Evolutionary conservation across 2,113 vertebrate species (phyloP).

Genomic region (Desmodus rotundus): DNA sequence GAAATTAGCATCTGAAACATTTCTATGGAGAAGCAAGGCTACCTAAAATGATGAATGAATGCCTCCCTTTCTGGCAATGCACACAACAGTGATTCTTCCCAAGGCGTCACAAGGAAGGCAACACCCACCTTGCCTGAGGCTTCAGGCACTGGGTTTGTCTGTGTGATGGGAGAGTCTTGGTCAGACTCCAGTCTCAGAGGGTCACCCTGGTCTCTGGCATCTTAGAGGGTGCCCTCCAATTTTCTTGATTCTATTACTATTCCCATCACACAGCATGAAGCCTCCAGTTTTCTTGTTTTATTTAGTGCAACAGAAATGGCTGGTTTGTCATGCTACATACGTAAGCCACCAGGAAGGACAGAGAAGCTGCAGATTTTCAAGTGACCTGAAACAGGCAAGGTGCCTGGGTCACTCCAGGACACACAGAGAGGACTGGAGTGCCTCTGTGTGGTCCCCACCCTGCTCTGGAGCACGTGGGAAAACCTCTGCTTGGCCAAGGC

Average conservation of each 20-base stretch:
- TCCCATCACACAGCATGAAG: background rate
- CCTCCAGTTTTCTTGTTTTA: background rate
- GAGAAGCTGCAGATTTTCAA: background rate
- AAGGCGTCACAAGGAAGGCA: background rate
- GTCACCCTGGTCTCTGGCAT: background rate
- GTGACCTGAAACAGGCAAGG: background rate
- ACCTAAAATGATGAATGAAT: slow-evolving; percentile 8
- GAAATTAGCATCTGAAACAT: slow-evolving; percentile 61
- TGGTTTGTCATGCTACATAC: background rate
- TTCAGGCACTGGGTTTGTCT: background rate
- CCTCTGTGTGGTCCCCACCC: background rate
- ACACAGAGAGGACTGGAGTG: background rate
- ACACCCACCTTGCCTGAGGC: background rate
- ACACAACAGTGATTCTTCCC: background rate
- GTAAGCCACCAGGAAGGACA: background rate
- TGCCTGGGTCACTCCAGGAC: background rate
- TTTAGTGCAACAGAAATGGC: background rate
- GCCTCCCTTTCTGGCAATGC: background rate
- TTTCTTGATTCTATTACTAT: background rate
- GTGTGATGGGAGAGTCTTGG: background rate
- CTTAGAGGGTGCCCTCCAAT: background rate
- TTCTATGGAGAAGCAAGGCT: background rate
- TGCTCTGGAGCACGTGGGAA: background rate
- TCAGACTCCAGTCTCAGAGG: background rate
- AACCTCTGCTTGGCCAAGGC: background rate